Evolutionary conservation across 2,797 vertebrate species (phyloP).

Genomic region (Ctenosaura bakeri): DNA sequence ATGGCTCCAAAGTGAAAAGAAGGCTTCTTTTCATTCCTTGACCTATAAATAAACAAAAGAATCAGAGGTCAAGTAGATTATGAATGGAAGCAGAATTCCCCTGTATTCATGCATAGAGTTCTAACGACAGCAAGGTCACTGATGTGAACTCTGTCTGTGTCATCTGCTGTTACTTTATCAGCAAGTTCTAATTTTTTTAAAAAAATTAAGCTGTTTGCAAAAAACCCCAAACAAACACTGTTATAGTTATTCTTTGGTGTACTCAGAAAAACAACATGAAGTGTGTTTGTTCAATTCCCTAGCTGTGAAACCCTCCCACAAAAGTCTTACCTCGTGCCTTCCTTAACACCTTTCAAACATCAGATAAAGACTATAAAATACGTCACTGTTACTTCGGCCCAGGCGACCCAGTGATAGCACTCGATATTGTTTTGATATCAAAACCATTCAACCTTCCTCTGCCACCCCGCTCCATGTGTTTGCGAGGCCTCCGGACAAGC

Average conservation of each 20-base stretch:
- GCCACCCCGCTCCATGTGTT: no score
- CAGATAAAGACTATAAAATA: no score
- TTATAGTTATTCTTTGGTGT: background rate
- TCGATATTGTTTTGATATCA: no score
- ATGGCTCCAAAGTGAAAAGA: constrained; percentile 52
- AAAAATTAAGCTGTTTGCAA: background rate
- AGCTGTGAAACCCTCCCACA: no score
- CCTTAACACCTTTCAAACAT: no score
- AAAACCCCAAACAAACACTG: no score
- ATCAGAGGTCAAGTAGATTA: constrained; percentile 34
- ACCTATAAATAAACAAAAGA: constrained; percentile 48
- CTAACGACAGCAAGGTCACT: constrained; percentile 39
- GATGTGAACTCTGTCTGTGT: constrained; percentile 9
- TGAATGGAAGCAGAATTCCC: constrained; percentile 29
- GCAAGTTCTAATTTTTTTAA: background rate
- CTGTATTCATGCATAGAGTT: constrained; percentile 20
- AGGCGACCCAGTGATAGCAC: no score
- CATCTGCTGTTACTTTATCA: constrained; percentile 22
- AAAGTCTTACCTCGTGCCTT: no score
- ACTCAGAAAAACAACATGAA: background rate
- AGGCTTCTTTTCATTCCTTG: constrained; percentile 34
- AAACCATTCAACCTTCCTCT: no score
- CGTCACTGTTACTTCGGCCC: no score
- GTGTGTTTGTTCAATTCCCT: no score
- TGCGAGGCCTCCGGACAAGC: no score